Percentiles rank a stretch among this genome's conserved stretches.
Conservation (phyloP, 2,113 vertebrate genomes). For the Macquaria ambigua region DNA sequence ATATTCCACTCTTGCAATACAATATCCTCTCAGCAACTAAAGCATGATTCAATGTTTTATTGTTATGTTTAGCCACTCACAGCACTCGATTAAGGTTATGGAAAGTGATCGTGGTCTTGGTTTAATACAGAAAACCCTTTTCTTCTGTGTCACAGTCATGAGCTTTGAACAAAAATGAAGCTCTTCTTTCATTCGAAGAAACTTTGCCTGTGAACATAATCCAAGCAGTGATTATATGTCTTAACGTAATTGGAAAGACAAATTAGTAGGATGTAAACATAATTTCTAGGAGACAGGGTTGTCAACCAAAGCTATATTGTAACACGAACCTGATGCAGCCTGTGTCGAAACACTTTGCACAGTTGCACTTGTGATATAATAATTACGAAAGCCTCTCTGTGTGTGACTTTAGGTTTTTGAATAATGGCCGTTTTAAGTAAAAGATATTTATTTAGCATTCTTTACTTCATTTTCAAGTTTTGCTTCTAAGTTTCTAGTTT, state of each 20-base stretch:
- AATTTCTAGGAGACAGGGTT: background rate
- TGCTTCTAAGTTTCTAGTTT: background rate
- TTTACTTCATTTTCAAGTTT: background rate
- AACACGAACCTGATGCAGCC: background rate
- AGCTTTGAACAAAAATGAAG: too few species aligned
- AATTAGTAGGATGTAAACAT: background rate
- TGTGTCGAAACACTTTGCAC: background rate
- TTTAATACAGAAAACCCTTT: background rate
- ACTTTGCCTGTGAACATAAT: too few species aligned
- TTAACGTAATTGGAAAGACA: background rate
- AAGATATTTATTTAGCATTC: background rate
- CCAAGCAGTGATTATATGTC: too few species aligned
- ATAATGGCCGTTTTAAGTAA: background rate
- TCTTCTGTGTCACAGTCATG: background rate
- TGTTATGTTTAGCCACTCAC: background rate
- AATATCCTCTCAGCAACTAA: background rate
- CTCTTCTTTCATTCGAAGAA: too few species aligned
- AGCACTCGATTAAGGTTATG: background rate
- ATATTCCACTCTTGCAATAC: background rate
- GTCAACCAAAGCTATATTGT: background rate
- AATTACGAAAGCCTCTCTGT: background rate
- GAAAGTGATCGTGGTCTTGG: too few species aligned
- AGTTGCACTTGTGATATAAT: background rate
- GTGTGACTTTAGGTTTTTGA: background rate
- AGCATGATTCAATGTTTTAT: background rate